Conservation (phyloP, 2,888 invertebrate genomes). For the Ceraclea dissimilis region DNA sequence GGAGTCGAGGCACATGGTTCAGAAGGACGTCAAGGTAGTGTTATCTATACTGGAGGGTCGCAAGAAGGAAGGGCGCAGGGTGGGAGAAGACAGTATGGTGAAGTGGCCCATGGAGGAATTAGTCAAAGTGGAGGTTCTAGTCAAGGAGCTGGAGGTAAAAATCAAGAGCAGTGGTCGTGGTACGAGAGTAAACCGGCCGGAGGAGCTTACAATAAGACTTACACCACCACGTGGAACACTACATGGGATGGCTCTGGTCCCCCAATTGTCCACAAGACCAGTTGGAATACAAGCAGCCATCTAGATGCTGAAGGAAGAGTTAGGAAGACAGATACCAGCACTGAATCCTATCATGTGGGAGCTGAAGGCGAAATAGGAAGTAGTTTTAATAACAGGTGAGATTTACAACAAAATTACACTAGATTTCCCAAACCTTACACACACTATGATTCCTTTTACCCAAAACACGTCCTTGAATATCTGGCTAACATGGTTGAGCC, state of each 20-base stretch:
- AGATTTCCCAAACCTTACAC: too few species aligned
- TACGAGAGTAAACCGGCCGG: constrained; percentile 14
- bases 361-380: constrained; percentile 44
- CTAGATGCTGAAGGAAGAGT: constrained; percentile 43
- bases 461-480: too few species aligned
- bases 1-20: not conserved
- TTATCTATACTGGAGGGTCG: not conserved
- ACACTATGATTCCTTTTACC: too few species aligned
- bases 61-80: not conserved
- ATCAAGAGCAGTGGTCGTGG: constrained; percentile 9
- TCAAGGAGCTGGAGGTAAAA: not conserved
- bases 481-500: too few species aligned
- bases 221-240: constrained; percentile 24
- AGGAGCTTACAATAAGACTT: constrained; percentile 28
- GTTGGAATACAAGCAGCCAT: constrained; percentile 35
- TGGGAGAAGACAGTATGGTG: not conserved
- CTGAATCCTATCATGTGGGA: constrained; percentile 42
- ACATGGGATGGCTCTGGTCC: constrained; percentile 26
- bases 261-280: constrained; percentile 30
- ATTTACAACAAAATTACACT: too few species aligned
- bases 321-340: constrained; percentile 43
- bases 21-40: not conserved
- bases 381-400: constrained; percentile 39
- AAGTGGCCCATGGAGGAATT: not conserved
- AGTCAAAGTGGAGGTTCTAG: not conserved